Percentiles rank a stretch among this genome's conserved stretches.
phyloP scores from a whole-genome alignment of 2,113 vertebrate genomes.

The Dicerorhinus sumatrensis region DNA sequence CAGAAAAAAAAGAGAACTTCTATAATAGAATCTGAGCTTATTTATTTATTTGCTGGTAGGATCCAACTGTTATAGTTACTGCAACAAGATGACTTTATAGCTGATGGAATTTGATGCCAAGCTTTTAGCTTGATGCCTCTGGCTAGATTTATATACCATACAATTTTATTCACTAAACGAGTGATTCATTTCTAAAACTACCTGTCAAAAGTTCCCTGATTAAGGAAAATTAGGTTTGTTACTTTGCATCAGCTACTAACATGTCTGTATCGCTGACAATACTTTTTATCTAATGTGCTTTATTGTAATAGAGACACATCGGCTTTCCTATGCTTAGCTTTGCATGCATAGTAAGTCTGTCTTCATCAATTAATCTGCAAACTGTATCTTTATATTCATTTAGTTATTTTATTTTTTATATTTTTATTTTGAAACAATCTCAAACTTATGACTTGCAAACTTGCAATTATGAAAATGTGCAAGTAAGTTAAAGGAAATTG shows the following conservation, averaged over 20 bases:
- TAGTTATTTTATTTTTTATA: neutral
- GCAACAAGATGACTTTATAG: slow-evolving; percentile 62
- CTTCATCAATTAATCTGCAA: neutral
- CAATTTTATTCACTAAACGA: slow-evolving; percentile 64
- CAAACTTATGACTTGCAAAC: neutral
- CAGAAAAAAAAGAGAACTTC: slow-evolving; percentile 34
- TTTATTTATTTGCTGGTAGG: slow-evolving; percentile 66
- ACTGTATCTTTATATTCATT: neutral
- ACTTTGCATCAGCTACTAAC: neutral
- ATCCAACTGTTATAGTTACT: slow-evolving; percentile 68
- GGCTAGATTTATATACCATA: slow-evolving; percentile 57
- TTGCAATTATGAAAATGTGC: neutral
- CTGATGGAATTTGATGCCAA: slow-evolving; percentile 71
- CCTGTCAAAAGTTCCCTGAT: slow-evolving; percentile 58
- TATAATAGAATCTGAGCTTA: slow-evolving; percentile 67
- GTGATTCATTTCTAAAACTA: slow-evolving; percentile 27
- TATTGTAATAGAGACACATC: neutral
- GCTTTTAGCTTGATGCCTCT: slow-evolving; percentile 52
- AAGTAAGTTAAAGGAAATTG: neutral
- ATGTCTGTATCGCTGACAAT: neutral
- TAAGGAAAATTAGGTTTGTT: neutral
- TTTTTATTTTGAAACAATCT: neutral
- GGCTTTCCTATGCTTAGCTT: neutral
- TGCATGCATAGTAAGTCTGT: neutral
- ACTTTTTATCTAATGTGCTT: neutral